Evolutionary conservation across 1,140 invertebrate genomes (phyloP).

Genomic region (Campoletis sonorensis): DNA sequence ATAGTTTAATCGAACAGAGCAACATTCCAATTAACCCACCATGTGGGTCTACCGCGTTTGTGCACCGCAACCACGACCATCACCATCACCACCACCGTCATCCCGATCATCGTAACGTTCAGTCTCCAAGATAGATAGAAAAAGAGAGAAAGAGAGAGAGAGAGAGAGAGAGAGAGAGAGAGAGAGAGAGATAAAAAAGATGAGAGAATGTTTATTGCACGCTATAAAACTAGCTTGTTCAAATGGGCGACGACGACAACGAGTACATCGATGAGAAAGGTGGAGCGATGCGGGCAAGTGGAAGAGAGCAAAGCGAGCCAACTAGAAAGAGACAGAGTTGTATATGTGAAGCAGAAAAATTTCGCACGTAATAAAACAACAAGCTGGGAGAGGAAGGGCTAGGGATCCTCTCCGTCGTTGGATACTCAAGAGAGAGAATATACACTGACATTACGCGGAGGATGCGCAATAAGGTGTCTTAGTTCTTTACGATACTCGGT

Average conservation of each 20-base stretch:
- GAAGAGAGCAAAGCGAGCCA: slow-evolving; percentile 4
- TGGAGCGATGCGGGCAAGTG: background rate
- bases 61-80: slow-evolving; percentile 17
- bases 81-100: slow-evolving; percentile 26
- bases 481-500: slow-evolving; percentile 15
- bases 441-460: slow-evolving; percentile 21
- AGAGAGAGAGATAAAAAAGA: slow-evolving; percentile 21
- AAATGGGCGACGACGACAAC: slow-evolving; percentile 50
- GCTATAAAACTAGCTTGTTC: slow-evolving; percentile 63
- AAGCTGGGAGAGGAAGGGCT: slow-evolving; percentile 24
- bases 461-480: slow-evolving; percentile 29
- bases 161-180: background rate
- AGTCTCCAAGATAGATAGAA: slow-evolving; percentile 13
- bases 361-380: slow-evolving; percentile 72
- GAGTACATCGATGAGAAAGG: background rate
- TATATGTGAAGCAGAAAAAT: slow-evolving; percentile 62
- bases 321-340: slow-evolving; percentile 22
- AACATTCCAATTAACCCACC: slow-evolving; percentile 69
- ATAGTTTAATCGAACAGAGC: slow-evolving; percentile 68
- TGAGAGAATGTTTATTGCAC: slow-evolving; percentile 54
- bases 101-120: slow-evolving; percentile 23
- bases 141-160: background rate
- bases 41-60: slow-evolving; percentile 37
- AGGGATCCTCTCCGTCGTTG: background rate
- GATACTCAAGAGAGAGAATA: background rate